A percentile compares a stretch with the other conserved stretches of the same genome.
These are phyloP conservation scores for Phaetusa simplex DNA, from an alignment of 2,113 vertebrate genomes.

Conservation along the genomic window DNA sequence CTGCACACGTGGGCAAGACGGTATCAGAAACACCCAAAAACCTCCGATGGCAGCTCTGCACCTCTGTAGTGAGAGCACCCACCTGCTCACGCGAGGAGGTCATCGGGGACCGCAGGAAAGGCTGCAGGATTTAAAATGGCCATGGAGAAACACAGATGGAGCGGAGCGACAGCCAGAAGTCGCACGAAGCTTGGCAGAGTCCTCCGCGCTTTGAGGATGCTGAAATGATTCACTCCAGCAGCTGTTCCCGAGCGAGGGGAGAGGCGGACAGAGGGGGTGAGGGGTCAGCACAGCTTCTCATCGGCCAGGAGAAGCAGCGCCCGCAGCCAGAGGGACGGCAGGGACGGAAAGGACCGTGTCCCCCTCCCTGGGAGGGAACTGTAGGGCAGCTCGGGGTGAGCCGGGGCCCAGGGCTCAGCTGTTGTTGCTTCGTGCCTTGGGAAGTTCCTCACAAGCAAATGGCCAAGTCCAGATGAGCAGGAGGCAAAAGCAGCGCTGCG, in stretches of 20 bases:
- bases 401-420: not conserved
- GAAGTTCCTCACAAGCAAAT: not conserved
- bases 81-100: fast-evolving
- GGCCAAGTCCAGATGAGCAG: not conserved
- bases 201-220: not conserved
- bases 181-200: not conserved
- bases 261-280: fast-evolving
- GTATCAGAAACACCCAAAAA: fast-evolving
- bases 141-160: not conserved
- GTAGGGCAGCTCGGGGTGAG: not conserved
- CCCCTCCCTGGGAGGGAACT: not conserved
- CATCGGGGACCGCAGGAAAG: not conserved
- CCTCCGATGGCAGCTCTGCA: fast-evolving
- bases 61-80: not conserved
- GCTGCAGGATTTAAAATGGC: not conserved
- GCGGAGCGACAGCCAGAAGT: not conserved
- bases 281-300: fast-evolving
- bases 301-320: not conserved
- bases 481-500: not conserved
- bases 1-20: fast-evolving
- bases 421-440: fast-evolving
- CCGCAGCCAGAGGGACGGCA: not conserved
- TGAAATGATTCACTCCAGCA: not conserved
- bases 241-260: not conserved
- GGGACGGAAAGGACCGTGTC: not conserved